These are phyloP conservation scores for Poeciliopsis prolifica DNA, from an alignment of 2,113 vertebrate genomes.

Conservation along the genomic window DNA sequence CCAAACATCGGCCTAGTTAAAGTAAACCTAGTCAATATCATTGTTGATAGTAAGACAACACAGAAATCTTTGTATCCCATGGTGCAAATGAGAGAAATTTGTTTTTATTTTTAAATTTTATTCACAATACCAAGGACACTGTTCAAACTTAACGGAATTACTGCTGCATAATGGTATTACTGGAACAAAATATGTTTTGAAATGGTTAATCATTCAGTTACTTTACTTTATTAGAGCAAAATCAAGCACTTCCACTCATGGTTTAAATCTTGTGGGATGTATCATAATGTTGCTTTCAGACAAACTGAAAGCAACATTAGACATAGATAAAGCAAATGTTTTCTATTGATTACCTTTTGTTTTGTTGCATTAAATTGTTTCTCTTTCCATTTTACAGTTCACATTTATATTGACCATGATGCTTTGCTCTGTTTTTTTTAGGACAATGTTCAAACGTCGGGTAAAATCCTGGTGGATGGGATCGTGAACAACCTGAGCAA, in stretches of 20 bases:
- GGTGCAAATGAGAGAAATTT: not conserved
- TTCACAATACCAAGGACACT: not conserved
- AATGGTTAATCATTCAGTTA: not conserved
- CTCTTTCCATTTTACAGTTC: not conserved
- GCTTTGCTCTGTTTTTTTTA: conserved; percentile 36
- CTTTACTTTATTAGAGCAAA: too few species aligned
- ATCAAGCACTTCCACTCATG: too few species aligned
- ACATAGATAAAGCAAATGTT: not conserved
- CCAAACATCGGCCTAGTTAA: not conserved
- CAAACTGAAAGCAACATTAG: not conserved
- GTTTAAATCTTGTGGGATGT: too few species aligned
- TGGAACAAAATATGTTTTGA: too few species aligned
- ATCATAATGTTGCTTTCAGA: too few species aligned
- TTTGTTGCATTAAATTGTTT: not conserved
- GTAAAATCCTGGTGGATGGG: conserved; percentile 79
- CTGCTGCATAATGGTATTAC: too few species aligned
- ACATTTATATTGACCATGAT: not conserved
- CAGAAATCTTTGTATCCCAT: not conserved
- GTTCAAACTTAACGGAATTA: not conserved
- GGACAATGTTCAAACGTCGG: conserved; percentile 75
- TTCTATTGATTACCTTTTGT: not conserved
- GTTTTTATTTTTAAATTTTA: not conserved
- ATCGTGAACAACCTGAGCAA: conserved; percentile 85
- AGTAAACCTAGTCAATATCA: not conserved
- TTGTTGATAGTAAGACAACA: not conserved